Conservation (phyloP, 2,888 invertebrate species). For the Blastobasis adustella region DNA sequence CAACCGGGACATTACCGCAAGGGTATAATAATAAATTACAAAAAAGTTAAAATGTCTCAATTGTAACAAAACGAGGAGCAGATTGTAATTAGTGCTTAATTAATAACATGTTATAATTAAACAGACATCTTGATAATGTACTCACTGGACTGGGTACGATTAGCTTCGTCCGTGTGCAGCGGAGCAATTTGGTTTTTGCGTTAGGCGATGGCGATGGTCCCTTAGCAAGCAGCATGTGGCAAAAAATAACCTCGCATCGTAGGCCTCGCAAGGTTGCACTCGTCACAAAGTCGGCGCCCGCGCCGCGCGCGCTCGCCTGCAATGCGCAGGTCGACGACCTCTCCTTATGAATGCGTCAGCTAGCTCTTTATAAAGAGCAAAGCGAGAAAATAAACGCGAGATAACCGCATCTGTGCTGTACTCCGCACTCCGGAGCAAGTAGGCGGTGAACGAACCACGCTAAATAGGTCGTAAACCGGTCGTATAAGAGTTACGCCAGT, state of each 20-base stretch:
- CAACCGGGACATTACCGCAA: too few relatives aligned
- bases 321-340: slow-evolving; percentile 55
- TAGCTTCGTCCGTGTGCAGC: neutral
- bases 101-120: too few relatives aligned
- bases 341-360: slow-evolving; percentile 57
- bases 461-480: slow-evolving; percentile 54
- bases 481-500: slow-evolving; percentile 27
- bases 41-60: too few relatives aligned
- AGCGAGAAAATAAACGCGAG: slow-evolving; percentile 63
- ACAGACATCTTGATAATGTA: too few relatives aligned
- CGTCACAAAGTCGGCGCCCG: slow-evolving; percentile 30
- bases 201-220: slow-evolving; percentile 5
- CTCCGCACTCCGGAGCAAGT: slow-evolving; percentile 32
- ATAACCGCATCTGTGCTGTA: slow-evolving; percentile 60
- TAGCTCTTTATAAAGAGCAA: slow-evolving; percentile 65
- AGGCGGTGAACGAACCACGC: slow-evolving; percentile 55
- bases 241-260: slow-evolving; percentile 17
- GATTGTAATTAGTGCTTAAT: too few relatives aligned
- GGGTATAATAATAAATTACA: too few relatives aligned
- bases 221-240: neutral
- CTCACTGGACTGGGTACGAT: too few relatives aligned
- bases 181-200: slow-evolving; percentile 3
- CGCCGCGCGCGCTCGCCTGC: slow-evolving; percentile 38
- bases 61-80: too few relatives aligned
- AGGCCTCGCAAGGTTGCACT: slow-evolving; percentile 43